These are phyloP conservation scores for Periparus ater DNA, from an alignment of 2,797 vertebrate species.

Conservation along the genomic window DNA sequence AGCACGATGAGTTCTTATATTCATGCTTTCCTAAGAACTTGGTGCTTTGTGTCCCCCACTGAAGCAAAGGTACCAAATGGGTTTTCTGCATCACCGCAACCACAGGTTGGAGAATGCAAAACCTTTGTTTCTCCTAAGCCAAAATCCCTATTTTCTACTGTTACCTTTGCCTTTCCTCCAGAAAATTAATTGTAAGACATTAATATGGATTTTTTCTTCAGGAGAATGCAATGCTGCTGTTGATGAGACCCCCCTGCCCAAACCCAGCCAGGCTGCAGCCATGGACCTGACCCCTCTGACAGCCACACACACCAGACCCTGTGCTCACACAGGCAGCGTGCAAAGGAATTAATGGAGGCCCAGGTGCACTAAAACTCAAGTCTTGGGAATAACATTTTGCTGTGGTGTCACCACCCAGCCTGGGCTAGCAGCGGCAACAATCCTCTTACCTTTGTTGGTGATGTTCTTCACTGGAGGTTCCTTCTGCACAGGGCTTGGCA, in stretches of 20 bases:
- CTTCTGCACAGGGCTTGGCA: constrained; percentile 65
- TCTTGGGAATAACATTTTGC: not conserved
- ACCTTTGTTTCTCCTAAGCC: not conserved
- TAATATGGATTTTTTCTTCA: not conserved
- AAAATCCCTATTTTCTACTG: not conserved
- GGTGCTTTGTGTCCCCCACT: not conserved
- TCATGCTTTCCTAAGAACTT: not conserved
- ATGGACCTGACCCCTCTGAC: not conserved
- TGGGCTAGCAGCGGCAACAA: not conserved
- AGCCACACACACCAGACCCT: not conserved
- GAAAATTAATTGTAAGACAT: not conserved
- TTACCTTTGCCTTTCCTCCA: not conserved
- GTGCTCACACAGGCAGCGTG: not conserved
- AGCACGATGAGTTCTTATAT: not conserved
- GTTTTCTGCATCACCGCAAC: not conserved
- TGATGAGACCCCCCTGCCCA: not conserved
- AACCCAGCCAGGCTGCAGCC: not conserved
- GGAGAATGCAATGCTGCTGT: not conserved
- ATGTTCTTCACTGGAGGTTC: constrained; percentile 47
- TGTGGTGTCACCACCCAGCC: not conserved
- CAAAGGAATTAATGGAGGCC: not conserved
- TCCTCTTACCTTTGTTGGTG: constrained; percentile 74
- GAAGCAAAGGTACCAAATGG: not conserved
- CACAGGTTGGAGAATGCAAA: not conserved
- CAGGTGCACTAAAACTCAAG: not conserved